phyloP scores from a whole-genome alignment of 1,140 invertebrate species.

The Triops cancriformis region DNA sequence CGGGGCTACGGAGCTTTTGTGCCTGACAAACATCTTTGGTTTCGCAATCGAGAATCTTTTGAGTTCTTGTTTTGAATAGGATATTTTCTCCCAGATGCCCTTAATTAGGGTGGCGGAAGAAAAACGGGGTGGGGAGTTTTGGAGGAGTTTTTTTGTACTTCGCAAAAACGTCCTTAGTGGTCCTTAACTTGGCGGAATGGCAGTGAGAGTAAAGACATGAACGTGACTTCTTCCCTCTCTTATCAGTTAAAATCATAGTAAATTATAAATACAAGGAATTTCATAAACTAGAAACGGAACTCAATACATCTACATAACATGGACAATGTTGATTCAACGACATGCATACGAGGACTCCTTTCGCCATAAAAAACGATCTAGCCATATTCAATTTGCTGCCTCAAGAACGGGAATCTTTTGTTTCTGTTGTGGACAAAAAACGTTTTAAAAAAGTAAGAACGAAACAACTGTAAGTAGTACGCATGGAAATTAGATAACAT shows the following conservation, averaged over 20 bases:
- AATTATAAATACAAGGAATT: slow-evolving; percentile 6
- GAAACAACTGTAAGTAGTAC: slow-evolving; percentile 18
- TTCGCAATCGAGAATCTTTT: slow-evolving; percentile 1
- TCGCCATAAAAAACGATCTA: too few species aligned
- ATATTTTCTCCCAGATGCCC: background rate
- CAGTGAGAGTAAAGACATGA: slow-evolving; percentile 26
- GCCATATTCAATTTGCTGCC: too few species aligned
- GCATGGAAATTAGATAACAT: slow-evolving; percentile 23
- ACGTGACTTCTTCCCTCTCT: slow-evolving; percentile 7
- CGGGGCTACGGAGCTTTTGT: background rate
- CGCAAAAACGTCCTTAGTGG: slow-evolving; percentile 16
- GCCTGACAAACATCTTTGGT: background rate
- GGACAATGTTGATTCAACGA: too few species aligned
- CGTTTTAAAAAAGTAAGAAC: too few species aligned
- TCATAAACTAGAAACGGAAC: background rate
- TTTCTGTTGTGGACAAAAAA: too few species aligned
- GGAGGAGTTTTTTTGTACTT: background rate
- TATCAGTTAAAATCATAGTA: slow-evolving; percentile 26
- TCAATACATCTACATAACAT: too few species aligned
- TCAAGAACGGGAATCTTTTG: too few species aligned
- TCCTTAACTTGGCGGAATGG: background rate
- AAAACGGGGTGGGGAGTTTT: background rate
- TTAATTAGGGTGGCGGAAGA: background rate
- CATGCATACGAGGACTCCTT: too few species aligned
- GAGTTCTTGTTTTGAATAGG: background rate